Evolutionary conservation across 37 sponge, comb jelly and placozoan species (phyloP).

Genomic region (Hormiphora californensis): DNA sequence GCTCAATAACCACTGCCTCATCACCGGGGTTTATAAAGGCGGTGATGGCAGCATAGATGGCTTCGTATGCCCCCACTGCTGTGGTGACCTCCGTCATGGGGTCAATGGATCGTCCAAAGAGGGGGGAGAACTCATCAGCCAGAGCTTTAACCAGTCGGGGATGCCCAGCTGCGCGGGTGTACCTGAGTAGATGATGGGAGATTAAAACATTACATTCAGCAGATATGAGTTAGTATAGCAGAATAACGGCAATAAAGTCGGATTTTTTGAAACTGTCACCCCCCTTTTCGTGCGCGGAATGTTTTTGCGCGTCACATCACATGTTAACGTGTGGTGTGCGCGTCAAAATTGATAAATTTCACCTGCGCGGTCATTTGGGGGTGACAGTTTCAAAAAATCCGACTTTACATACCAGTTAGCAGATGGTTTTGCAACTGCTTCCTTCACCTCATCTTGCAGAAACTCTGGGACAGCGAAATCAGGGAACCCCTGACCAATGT

Average conservation of each 20-base stretch:
- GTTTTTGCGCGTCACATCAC: too few relatives aligned
- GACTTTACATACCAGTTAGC: slow-evolving; percentile 52
- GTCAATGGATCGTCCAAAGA: slow-evolving; percentile 66
- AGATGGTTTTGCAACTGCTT: slow-evolving; percentile 53
- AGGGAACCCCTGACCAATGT: slow-evolving; percentile 82
- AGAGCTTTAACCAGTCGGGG: slow-evolving; percentile 82
- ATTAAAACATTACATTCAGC: too few relatives aligned
- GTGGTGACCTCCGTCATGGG: slow-evolving; percentile 77
- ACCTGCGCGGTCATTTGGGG: too few relatives aligned
- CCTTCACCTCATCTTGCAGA: slow-evolving; percentile 67
- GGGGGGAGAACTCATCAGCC: slow-evolving; percentile 64
- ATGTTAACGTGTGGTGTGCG: too few relatives aligned
- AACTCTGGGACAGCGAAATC: slow-evolving; percentile 77
- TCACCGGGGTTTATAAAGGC: slow-evolving; percentile 81
- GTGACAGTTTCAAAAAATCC: too few relatives aligned
- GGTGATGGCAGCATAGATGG: slow-evolving; percentile 62
- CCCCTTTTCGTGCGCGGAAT: too few relatives aligned
- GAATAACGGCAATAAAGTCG: too few relatives aligned
- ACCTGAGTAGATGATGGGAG: too few relatives aligned
- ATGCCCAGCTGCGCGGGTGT: slow-evolving; percentile 64
- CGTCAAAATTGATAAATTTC: too few relatives aligned
- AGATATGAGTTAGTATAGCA: too few relatives aligned
- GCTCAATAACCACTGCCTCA: slow-evolving; percentile 91
- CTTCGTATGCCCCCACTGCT: slow-evolving; percentile 75
- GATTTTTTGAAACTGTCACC: too few relatives aligned